A percentile compares a stretch with the other conserved stretches of the same genome.
phyloP scores from a whole-genome alignment of 1,140 invertebrate genomes.

The Semibalanus balanoides region DNA sequence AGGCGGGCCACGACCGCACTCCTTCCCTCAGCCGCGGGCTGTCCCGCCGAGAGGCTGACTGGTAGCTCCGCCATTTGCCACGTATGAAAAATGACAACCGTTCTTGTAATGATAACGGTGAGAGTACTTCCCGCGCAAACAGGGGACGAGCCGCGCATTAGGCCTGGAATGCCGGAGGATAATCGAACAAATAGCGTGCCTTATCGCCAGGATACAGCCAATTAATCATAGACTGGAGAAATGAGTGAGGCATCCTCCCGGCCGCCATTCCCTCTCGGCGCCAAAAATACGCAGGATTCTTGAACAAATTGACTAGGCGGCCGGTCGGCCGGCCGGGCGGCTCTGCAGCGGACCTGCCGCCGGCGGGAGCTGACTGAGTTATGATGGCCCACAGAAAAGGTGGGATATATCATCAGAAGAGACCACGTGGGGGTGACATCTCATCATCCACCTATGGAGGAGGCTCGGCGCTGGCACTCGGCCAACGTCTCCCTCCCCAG shows the following conservation, averaged over 20 bases:
- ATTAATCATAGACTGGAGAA: background rate
- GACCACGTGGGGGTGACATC: slow-evolving; percentile 1
- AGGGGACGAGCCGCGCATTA: background rate
- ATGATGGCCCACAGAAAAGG: background rate
- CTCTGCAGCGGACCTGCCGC: background rate
- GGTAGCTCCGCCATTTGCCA: background rate
- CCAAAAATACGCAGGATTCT: background rate
- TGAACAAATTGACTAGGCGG: background rate
- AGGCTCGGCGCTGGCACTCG: background rate
- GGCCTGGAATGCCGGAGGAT: background rate
- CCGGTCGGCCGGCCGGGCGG: too few relatives aligned
- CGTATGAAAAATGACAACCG: background rate
- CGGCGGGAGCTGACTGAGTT: background rate
- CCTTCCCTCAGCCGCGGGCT: background rate
- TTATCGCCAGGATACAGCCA: background rate
- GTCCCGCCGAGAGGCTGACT: background rate
- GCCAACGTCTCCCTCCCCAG: background rate
- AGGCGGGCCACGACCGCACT: background rate
- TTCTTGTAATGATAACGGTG: background rate
- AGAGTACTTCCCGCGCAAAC: background rate
- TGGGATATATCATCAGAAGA: background rate
- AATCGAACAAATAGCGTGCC: background rate
- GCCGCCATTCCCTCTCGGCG: too few relatives aligned
- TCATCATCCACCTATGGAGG: background rate
- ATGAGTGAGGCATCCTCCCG: background rate